Evolutionary conservation across 1,140 invertebrate genomes (phyloP), one percentile per base, ranked within the genome.

Genomic region (Pseudomyrmex sp.): DNA sequence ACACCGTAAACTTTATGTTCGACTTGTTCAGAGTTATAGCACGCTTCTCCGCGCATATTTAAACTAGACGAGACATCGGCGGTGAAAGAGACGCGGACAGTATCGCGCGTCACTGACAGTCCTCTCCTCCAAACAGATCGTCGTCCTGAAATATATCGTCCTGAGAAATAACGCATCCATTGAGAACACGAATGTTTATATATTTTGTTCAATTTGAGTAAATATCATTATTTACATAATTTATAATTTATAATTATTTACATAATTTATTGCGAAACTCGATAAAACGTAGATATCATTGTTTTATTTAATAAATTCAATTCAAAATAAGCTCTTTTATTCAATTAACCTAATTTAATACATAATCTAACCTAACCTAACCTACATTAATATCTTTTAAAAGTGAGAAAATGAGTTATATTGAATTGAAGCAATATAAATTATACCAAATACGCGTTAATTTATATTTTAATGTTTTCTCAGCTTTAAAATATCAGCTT

Each of bases 1-100:
- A 54, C 79, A 82, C 85, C 89, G 77, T 90, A 90, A 90, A 90
- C 13, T 90, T 90, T 90, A 88, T 75, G 88, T 89, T 84, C 85
- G 84, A 87, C 82, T 58, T 83, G 74, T 77, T 61, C 59, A 84
- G 75, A 89, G 73, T 89, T 85, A 89, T 83, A 75, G 56, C 69
- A 70, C 52, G 62, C 73, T 63, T 79, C 52, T 56, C 62, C 20
- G 68, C 73, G 62, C 58, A 75, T 87, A 63, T 83, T 83, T 75
- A 85, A 82, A 82, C 35, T 61, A 63, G 52, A 69, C 3, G 69
- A 65, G 68, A 82, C 56, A 58, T 46, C 58, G 4, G 66, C 13
- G 48, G 48, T 52, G 15, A 50, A 54, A 54, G 23, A 58, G 54
- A 44, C 23, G 18, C 7, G 15, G 46, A 54, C 18, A 15, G 58